Evolutionary conservation across 1,140 invertebrate genomes (phyloP).

Genomic region (Drosophila tropicalis): DNA sequence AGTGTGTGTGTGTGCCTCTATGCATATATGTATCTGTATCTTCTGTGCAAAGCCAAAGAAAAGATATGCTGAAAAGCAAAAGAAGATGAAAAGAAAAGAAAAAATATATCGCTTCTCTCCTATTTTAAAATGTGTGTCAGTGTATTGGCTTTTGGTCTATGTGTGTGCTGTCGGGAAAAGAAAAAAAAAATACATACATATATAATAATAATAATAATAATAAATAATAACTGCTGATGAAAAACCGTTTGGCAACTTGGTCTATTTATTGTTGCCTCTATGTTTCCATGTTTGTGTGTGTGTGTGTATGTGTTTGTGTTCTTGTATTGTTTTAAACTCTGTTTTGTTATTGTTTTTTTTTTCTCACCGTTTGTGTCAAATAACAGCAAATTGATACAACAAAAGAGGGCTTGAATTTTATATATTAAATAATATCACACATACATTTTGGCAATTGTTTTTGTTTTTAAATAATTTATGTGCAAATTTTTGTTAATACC

Average conservation of each 20-base stretch:
- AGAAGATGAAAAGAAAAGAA: slow-evolving; percentile 36
- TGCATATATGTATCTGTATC: slow-evolving; percentile 44
- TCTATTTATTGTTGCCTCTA: slow-evolving; percentile 38
- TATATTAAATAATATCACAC: background rate
- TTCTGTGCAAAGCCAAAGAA: slow-evolving; percentile 53
- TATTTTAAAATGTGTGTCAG: slow-evolving; percentile 81
- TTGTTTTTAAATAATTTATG: background rate
- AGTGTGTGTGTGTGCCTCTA: slow-evolving; percentile 14
- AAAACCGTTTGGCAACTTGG: slow-evolving; percentile 61
- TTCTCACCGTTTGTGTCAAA: slow-evolving; percentile 70
- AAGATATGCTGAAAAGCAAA: slow-evolving; percentile 72
- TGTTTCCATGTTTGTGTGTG: background rate
- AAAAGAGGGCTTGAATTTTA: slow-evolving; percentile 42
- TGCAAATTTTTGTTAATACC: background rate
- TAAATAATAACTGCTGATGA: slow-evolving; percentile 72
- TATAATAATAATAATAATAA: slow-evolving; percentile 71
- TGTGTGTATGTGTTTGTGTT: slow-evolving; percentile 19
- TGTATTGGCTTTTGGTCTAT: slow-evolving; percentile 54
- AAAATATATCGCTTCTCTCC: slow-evolving; percentile 71
- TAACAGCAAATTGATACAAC: slow-evolving; percentile 60
- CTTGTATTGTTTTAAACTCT: slow-evolving; percentile 37
- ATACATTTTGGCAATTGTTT: background rate
- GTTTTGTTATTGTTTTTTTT: slow-evolving; percentile 68
- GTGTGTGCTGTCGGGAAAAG: slow-evolving; percentile 17
- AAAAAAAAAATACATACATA: slow-evolving; percentile 29